A percentile compares a stretch with the other conserved stretches of the same genome.
phyloP scores from a whole-genome alignment of 2,113 vertebrate genomes.

The Scomber scombrus region DNA sequence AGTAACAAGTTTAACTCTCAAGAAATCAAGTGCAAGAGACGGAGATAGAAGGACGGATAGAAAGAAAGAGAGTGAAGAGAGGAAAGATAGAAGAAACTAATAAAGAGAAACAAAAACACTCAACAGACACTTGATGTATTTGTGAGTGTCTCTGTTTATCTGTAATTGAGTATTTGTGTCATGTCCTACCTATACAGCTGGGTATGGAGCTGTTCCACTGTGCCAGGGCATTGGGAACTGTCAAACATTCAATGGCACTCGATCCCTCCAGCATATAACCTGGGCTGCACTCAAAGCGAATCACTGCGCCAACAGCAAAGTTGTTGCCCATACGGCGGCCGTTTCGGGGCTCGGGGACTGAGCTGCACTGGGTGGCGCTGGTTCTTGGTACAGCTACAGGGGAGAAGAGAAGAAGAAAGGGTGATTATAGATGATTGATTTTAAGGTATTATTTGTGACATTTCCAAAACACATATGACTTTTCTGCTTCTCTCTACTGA shows the following conservation, averaged over 20 bases:
- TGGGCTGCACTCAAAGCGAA: constrained; percentile 94
- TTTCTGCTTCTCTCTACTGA: neutral
- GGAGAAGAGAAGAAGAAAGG: neutral
- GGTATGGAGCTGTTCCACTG: constrained; percentile 97
- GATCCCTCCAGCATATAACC: constrained; percentile 93
- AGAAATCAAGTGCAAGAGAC: constrained; percentile 23
- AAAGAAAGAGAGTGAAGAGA: neutral
- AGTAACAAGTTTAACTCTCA: constrained; percentile 40
- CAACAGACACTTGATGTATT: neutral
- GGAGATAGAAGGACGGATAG: neutral
- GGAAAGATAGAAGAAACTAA: neutral
- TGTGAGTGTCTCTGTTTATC: constrained; percentile 1
- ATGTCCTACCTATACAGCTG: constrained; percentile 89
- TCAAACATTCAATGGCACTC: constrained; percentile 91
- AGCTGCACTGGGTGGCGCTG: constrained; percentile 97
- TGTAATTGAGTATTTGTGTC: neutral
- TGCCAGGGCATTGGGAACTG: constrained; percentile 93
- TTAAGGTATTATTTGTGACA: neutral
- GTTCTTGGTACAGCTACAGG: constrained; percentile 93
- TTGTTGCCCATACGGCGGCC: constrained; percentile 93
- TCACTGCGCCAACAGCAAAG: constrained; percentile 91
- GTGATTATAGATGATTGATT: constrained; percentile 9
- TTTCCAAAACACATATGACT: neutral
- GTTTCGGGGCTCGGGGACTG: constrained; percentile 94
- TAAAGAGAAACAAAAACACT: neutral